Conservation (phyloP, 2,888 invertebrate species). For the Coleophora deauratella region DNA sequence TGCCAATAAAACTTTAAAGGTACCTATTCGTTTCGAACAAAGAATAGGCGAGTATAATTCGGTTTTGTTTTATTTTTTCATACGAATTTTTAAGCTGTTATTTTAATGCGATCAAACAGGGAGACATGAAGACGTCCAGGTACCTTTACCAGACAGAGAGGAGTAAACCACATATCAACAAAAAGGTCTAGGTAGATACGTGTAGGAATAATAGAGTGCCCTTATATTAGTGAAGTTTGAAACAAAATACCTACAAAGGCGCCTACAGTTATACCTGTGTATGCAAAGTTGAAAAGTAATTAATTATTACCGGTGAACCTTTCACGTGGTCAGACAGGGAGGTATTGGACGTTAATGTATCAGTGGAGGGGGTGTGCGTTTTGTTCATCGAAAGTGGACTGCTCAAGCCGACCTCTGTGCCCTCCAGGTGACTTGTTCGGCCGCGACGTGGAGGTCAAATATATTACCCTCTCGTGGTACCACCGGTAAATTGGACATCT, state of each 20-base stretch:
- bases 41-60: no score
- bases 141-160: no score
- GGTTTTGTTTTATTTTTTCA: no score
- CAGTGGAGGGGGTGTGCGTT: constrained; percentile 32
- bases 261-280: no score
- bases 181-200: no score
- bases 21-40: constrained; percentile 13
- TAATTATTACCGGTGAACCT: constrained; percentile 61
- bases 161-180: not conserved
- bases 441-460: constrained; percentile 27
- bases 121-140: no score
- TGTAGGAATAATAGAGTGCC: no score
- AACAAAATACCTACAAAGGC: no score
- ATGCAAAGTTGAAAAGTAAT: constrained; percentile 40
- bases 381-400: constrained; percentile 46
- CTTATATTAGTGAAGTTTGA: no score
- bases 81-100: no score
- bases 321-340: constrained; percentile 50
- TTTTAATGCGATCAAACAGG: no score
- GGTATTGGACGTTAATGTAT: constrained; percentile 55
- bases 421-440: constrained; percentile 15
- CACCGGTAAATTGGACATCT: constrained; percentile 29
- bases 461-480: constrained; percentile 32
- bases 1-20: constrained; percentile 17
- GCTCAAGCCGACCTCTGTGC: constrained; percentile 24